Base-by-base conservation (phyloP, 2,888 invertebrate genomes). In the Kuschelorhynchus macadamiae region DNA sequence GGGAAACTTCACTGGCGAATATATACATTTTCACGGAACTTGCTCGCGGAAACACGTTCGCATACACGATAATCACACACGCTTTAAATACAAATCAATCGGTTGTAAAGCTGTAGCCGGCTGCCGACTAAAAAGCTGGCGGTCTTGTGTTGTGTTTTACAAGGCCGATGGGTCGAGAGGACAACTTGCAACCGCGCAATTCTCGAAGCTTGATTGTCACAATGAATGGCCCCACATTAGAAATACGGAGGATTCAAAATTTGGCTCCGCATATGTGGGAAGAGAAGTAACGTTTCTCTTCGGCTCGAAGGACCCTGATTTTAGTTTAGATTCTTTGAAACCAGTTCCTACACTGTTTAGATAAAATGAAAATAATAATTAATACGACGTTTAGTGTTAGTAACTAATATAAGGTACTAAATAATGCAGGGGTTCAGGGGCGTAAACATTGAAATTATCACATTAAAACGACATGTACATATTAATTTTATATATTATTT, bases 61-160 rank as follows among this genome's bases (percentile, higher is more conserved):
- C 25, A 62, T 14, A 55, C 46, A 50, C 49, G 61, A 47, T 59
- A 53, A 53, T 18, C 61, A 62, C 49, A 32, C 50, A 50, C 57
- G 46, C 44, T 50, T 59, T 52, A 50, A 56, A 30, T 63, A 65
- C 56, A 72, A 75, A 78, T 77, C 76, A 76, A 78, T 77, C 75
- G 73, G 68, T 71, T 67, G 64, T 68, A 70, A 74, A 73, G 73
- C 78, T 75, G 74, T 77, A 74, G 75, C 78, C 77, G 78, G 79
- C 25, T 36, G 46, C 7, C 61, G 53, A 67, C 78, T 79, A 78
- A 77, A n/a, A 80, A 77, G 78, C 77, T 74, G 77, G 76, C 77
- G 75, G 76, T 80, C 78, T 75, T 78, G 76, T 78, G 78, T 78
- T n/a, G 36, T 76, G 77, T 78, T 78, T 77, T 77, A 78, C 80